A percentile compares a stretch with the other conserved stretches of the same genome.
Conservation (phyloP, 2,797 vertebrate species). For the Takifugu rubripes region DNA sequence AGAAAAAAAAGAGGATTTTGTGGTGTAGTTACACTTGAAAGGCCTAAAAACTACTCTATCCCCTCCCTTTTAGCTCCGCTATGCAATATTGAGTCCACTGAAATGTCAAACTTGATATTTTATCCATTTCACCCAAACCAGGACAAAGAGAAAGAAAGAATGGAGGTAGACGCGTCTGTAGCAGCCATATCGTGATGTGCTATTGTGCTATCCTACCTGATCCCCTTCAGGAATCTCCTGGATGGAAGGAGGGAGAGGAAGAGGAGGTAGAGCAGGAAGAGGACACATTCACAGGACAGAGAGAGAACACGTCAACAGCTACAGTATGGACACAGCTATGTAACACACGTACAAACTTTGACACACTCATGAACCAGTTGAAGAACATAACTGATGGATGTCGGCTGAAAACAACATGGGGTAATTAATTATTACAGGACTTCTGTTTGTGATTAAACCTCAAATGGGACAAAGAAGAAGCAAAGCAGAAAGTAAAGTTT, state of each 20-base stretch:
- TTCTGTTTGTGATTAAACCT: background rate
- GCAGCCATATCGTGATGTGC: slow-evolving; percentile 67
- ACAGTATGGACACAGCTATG: slow-evolving; percentile 69
- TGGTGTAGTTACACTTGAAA: too few species aligned
- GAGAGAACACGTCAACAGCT: slow-evolving; percentile 99
- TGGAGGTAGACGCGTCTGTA: slow-evolving; percentile 54
- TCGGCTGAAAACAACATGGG: slow-evolving; percentile 13
- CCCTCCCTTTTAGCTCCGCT: background rate
- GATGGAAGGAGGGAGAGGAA: slow-evolving; percentile 73
- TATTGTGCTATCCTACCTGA: slow-evolving; percentile 87
- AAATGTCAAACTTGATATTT: background rate
- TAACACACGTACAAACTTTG: slow-evolving; percentile 40
- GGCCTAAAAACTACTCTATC: too few species aligned
- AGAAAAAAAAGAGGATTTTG: too few species aligned
- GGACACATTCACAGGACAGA: slow-evolving; percentile 91
- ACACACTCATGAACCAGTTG: slow-evolving; percentile 40
- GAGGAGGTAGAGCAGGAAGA: slow-evolving; percentile 58
- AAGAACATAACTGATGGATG: slow-evolving; percentile 15
- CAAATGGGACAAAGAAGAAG: background rate
- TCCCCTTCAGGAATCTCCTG: slow-evolving; percentile 99
- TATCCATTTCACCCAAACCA: slow-evolving; percentile 45
- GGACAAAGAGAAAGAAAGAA: slow-evolving; percentile 14
- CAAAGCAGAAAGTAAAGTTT: too few species aligned
- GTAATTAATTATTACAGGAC: background rate
- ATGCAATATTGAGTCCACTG: background rate